Percentiles rank a stretch among this genome's conserved stretches.
These are phyloP conservation scores for Myrmecobius fasciatus DNA, from an alignment of 2,113 vertebrate species.

Conservation along the genomic window DNA sequence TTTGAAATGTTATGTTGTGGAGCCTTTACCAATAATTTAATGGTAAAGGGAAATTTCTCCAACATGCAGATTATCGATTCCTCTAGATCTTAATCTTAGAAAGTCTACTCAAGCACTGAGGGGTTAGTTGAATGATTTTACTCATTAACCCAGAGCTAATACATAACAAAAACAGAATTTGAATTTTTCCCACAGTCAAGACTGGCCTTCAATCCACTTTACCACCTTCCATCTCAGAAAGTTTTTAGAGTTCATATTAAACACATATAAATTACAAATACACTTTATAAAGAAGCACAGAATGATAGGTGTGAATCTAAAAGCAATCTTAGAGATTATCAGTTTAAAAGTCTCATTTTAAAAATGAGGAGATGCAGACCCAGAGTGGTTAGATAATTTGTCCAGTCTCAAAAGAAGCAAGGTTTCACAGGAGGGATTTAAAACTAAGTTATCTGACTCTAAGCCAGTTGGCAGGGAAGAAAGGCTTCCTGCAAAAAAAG, in stretches of 20 bases:
- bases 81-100: neutral
- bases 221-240: neutral
- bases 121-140: neutral
- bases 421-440: neutral
- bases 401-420: neutral
- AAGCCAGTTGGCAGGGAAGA: neutral
- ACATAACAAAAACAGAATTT: neutral
- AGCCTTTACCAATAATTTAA: neutral
- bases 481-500: neutral
- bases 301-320: neutral
- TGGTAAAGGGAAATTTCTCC: neutral
- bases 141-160: neutral
- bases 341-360: neutral
- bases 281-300: neutral
- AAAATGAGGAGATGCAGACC: neutral
- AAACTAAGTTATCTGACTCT: neutral
- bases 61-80: neutral
- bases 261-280: neutral
- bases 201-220: neutral
- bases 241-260: neutral
- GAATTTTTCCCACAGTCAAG: neutral
- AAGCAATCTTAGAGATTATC: neutral
- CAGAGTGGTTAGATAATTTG: neutral
- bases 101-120: neutral
- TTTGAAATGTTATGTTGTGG: neutral